Evolutionary conservation across 92 coral and sea anemone species (phyloP).

Genomic region (Diadumene lineata): DNA sequence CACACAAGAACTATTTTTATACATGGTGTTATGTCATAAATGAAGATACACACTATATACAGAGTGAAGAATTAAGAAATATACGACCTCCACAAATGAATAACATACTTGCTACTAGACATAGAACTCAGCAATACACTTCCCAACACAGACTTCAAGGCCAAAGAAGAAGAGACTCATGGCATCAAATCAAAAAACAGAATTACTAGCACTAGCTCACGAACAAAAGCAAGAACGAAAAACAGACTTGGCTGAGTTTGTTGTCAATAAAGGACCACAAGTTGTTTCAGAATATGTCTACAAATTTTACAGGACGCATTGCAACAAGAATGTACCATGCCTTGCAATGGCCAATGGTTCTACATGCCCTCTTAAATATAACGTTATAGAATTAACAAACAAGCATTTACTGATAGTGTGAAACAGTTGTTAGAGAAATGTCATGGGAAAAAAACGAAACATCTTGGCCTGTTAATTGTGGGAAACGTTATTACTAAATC

Average conservation of each 20-base stretch:
- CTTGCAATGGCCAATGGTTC: conserved; percentile 1
- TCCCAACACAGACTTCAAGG: too few species aligned
- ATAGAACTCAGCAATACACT: too few species aligned
- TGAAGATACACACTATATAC: conserved; percentile 10
- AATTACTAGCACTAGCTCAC: too few species aligned
- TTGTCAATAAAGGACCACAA: not conserved
- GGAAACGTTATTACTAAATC: conserved; percentile 4
- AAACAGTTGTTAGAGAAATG: not conserved
- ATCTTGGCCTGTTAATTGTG: conserved; percentile 10
- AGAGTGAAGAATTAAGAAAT: conserved; percentile 23
- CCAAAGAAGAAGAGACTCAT: too few species aligned
- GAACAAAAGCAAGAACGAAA: not conserved
- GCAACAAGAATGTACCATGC: not conserved
- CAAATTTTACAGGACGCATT: not conserved
- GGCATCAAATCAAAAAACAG: too few species aligned
- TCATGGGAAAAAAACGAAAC: not conserved
- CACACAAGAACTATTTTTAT: conserved; percentile 46
- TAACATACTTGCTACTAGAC: too few species aligned
- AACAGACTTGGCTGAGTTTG: not conserved
- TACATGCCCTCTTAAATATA: not conserved
- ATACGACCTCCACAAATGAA: not conserved
- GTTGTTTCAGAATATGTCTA: not conserved
- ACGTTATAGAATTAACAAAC: not conserved
- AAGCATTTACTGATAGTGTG: not conserved
- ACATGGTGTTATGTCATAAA: conserved; percentile 50